Base-by-base conservation (phyloP, 1,140 invertebrate species). In the Cyphomyrmex costatus region DNA sequence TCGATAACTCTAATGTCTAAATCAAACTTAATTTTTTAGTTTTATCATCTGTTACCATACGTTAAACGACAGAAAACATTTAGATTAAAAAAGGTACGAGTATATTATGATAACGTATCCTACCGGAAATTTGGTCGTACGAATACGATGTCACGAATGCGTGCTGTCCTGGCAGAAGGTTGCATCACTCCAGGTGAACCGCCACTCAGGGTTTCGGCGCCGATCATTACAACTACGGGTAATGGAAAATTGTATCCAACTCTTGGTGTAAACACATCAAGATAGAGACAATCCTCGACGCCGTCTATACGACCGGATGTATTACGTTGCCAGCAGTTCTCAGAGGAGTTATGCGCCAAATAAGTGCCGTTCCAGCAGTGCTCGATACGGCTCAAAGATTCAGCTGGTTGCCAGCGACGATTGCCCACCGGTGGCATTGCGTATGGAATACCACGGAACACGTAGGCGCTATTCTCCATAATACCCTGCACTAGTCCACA, bases 361-460 rank as follows among this genome's bases (percentile, higher is more conserved):
- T 97, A 96, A 0, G 97, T 98, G 21, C 96, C 97, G 88, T 97
- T 97, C 98, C 98, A 98, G 92, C 98, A 98, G 74, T 97, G 95
- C 24, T 97, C 96, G 58, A 98, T 95, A 21, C 95, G 95, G 49
- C 96, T 94, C 1, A 97, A 93, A 4, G 96, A 94, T 86, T 97
- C 95, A 0, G 98, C 97, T 5, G 96, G 95, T 56, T 96, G 96
- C 96, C 98, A 98, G 83, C 98, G 96, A 30, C 96, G 95, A 61
- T 97, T 96, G 12, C 95, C 96, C 0, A 97, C 86, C 0, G 98
- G 98, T 14, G 98, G 97, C n/a, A 97, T 91, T 3, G 98, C 98
- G 93, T 98, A 99, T 0, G 98, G 98, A 68, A 99, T 97, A 21
- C 98, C 98, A 24, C 97, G 96, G 94, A 98, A 98, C 2, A 97